Evolutionary conservation across 2,113 vertebrate species (phyloP), one percentile per base, ranked within the genome.

Genomic region (Onychostoma macrolepis): DNA sequence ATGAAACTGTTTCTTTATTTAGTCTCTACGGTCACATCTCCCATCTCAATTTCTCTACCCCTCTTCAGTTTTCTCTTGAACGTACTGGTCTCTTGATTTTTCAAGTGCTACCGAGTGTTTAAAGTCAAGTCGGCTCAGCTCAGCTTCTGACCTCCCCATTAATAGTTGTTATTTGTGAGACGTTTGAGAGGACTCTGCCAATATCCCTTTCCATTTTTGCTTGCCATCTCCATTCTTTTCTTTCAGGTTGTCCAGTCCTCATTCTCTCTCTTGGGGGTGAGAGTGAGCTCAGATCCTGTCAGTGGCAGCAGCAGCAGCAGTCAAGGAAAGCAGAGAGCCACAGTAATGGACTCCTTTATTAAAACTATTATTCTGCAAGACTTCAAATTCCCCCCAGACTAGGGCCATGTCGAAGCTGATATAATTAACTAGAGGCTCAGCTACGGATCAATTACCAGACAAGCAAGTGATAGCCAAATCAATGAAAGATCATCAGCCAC

Each of bases 361-460:
- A 99, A 98, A 99, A 98, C 97, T 98, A 97, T 97, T 99, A 98
- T 97, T 98, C 96, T 97, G 97, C 96, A 97, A 96, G 97, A 98
- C 97, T 97, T 96, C 95, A 96, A 97, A 98, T 96, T 97, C 97
- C 97, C 97, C 83, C 87, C 89, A 92, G 97, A 97, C 89, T 80
- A 88, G 91, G 96, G 96, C 97, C 97, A 97, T 98, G 98, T 99
- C 98, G 96, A 97, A 98, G 97, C 97, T 97, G 96, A 98, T 98
- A 99, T 99, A 99, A 99, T 99, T 99, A 99, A 99, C 98, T 99
- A 97, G 96, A 97, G 96, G 96, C 97, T 98, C 97, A 97, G 98
- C 98, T 98, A 99, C 96, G 97, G 98, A 99, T 99, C 98, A 99
- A 99, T 99, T 99, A 99, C 98, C 97, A 99, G 98, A 99, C 98